Evolutionary conservation across 1,140 invertebrate genomes (phyloP).

Genomic region (Platyscapa corneri): DNA sequence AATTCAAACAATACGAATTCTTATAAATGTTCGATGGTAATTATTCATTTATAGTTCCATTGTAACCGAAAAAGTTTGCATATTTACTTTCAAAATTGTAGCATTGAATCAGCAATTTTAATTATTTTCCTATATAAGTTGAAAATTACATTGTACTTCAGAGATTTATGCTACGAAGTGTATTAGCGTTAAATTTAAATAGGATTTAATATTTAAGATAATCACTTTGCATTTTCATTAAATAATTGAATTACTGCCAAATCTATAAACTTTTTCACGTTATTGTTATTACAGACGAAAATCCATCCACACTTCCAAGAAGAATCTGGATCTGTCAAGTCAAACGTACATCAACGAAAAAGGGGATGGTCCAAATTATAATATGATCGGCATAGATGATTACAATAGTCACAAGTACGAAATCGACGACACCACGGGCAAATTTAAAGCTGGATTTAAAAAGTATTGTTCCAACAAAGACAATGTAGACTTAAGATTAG

Average conservation of each 20-base stretch:
- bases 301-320: not conserved
- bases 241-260: too few species aligned
- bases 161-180: too few species aligned
- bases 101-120: too few species aligned
- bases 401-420: not conserved
- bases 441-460: constrained; percentile 16
- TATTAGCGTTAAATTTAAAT: too few species aligned
- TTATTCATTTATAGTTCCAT: too few species aligned
- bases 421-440: not conserved
- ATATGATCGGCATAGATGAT: not conserved
- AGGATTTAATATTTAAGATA: not conserved
- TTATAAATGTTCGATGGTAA: too few species aligned
- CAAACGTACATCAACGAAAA: constrained; percentile 1
- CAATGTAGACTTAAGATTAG: constrained; percentile 5
- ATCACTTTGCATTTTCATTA: not conserved
- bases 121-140: too few species aligned
- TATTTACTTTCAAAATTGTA: too few species aligned
- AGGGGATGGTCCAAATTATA: constrained; percentile 14
- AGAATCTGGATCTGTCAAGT: not conserved
- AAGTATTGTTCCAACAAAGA: not conserved
- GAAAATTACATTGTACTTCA: too few species aligned
- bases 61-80: too few species aligned
- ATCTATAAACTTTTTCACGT: too few species aligned
- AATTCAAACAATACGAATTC: too few species aligned
- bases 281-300: constrained; percentile 5